Base-by-base conservation (phyloP, 1,140 invertebrate genomes). In the Bathynomus jamesi region DNA sequence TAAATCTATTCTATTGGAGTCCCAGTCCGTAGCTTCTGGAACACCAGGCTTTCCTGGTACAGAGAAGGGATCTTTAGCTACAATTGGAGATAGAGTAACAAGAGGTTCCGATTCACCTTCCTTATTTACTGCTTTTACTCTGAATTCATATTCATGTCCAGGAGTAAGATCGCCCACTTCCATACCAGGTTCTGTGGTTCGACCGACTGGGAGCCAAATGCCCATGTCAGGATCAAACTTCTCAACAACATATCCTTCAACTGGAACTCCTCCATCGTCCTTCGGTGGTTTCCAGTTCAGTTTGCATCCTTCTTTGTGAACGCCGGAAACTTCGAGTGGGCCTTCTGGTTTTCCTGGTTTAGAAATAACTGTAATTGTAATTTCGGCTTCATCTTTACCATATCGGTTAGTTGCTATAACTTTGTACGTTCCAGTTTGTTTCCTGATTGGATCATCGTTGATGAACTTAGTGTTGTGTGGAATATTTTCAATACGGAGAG, bases 61-160 rank as follows among this genome's bases (percentile, higher is more conserved):
- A 93, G 91, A 92, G 85, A 93, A 99, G 71, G 96, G 96, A 91
- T 99, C 95, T 84, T 97, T 98, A 63, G 96, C 95, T 78, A 96
- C 85, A 65, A 96, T 96, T 24, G 93, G 89, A 68, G 91, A 89
- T 76, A 92, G 87, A 17, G 95, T 96, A 81, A 95, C 93, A 27
- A 99, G 84, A n/a, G 95, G 95, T 80, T 98, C 94, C 24, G 95
- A 97, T 83, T 95, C 93, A 46, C 96, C 96, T 84, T 98, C 94
- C 78, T 93, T 94, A 82, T 99, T 99, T 8, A 98, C 84, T 10
- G 97, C 97, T 79, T 95, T 96, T 1, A 99, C 96, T 70, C 96
- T 87, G 89, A 99, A 99, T 84, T 96, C 93, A 82, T 99, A 99
- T 80, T 97, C 94, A 80, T 98, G 93, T 70, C 95, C 96, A 71